These are phyloP conservation scores for Synanthedon andrenaeformis DNA, from an alignment of 2,888 invertebrate species.

Conservation along the genomic window DNA sequence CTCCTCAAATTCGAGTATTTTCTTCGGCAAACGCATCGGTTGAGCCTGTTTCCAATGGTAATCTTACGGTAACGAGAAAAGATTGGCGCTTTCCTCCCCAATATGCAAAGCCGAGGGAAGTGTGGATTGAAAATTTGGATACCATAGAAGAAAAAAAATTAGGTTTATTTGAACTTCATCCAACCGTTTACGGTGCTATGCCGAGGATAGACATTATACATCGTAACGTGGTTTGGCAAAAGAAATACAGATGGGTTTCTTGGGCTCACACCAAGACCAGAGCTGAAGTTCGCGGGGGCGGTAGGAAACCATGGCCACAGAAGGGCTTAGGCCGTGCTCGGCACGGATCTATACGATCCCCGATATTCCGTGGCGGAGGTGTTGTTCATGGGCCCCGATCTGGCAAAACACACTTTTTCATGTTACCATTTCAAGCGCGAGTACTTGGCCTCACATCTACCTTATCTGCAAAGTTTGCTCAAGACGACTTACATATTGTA, in stretches of 20 bases:
- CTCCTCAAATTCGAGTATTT: conserved; percentile 32
- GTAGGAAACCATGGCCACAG: conserved; percentile 96
- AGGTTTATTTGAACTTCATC: conserved; percentile 91
- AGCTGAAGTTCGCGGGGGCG: conserved; percentile 90
- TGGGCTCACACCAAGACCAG: conserved; percentile 83
- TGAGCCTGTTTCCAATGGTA: conserved; percentile 13
- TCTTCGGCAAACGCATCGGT: conserved; percentile 24
- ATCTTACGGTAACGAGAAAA: conserved; percentile 41
- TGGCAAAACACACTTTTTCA: conserved; percentile 91
- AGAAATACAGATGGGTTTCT: conserved; percentile 82
- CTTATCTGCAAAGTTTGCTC: conserved; percentile 91
- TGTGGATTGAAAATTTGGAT: conserved; percentile 89
- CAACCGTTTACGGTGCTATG: conserved; percentile 83
- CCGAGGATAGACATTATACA: conserved; percentile 91
- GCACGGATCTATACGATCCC: conserved; percentile 93
- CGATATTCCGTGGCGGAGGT: conserved; percentile 87
- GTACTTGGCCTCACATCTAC: conserved; percentile 85
- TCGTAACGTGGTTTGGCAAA: conserved; percentile 89
- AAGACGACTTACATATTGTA: conserved; percentile 95
- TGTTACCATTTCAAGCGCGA: conserved; percentile 85
- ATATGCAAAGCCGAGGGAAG: conserved; percentile 77
- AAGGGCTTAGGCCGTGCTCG: conserved; percentile 92
- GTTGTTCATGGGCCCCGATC: conserved; percentile 91
- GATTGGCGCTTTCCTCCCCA: conserved; percentile 62
- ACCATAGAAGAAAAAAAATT: conserved; percentile 80